Evolutionary conservation across 2,888 invertebrate species (phyloP).

Genomic region (Octonoba sinensis): DNA sequence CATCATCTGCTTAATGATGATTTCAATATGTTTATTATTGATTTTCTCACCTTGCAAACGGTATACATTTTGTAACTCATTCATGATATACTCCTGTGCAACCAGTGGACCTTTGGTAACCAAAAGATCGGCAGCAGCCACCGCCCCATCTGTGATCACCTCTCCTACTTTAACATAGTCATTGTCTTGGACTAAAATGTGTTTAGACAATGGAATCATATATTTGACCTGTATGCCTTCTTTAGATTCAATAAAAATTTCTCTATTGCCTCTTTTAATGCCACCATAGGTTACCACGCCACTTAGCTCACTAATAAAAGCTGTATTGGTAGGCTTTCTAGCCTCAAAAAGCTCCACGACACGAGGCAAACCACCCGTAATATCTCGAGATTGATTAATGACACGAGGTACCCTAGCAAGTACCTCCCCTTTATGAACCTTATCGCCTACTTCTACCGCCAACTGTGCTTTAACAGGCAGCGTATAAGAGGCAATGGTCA

Average conservation of each 20-base stretch:
- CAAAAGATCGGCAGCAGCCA: background rate
- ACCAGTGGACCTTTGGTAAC: background rate
- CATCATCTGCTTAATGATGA: conserved; percentile 11
- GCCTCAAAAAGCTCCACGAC: too few relatives aligned
- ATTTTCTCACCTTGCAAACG: conserved; percentile 1
- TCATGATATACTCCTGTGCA: background rate
- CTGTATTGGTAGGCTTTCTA: too few relatives aligned
- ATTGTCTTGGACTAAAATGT: background rate
- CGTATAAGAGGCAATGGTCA: too few relatives aligned
- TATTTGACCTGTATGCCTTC: background rate
- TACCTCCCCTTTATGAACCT: too few relatives aligned
- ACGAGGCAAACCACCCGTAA: too few relatives aligned
- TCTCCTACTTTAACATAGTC: background rate
- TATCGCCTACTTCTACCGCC: too few relatives aligned
- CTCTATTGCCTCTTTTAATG: too few relatives aligned
- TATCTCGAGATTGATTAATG: too few relatives aligned
- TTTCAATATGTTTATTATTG: conserved; percentile 7
- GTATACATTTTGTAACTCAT: conserved; percentile 4
- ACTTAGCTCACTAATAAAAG: too few relatives aligned
- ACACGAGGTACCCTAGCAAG: too few relatives aligned
- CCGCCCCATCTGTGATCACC: background rate
- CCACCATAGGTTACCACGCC: too few relatives aligned
- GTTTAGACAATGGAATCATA: background rate
- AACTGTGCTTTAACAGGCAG: too few relatives aligned
- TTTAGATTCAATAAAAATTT: background rate